These are phyloP conservation scores for Epirrhoe tristata DNA, from an alignment of 2,888 invertebrate genomes.

Conservation along the genomic window DNA sequence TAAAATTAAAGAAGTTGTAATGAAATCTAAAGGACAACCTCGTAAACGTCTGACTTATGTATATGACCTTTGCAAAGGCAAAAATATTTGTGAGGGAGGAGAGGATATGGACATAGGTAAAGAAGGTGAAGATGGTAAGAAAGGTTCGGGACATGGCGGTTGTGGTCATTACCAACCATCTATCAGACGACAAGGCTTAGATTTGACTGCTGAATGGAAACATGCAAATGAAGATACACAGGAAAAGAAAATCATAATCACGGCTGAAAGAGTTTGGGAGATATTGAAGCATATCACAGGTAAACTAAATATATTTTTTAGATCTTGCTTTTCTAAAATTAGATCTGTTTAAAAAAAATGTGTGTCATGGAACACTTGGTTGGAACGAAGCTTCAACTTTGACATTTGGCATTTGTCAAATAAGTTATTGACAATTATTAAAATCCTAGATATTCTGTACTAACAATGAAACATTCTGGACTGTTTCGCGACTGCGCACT, in stretches of 20 bases:
- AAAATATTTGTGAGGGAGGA: conserved; percentile 99
- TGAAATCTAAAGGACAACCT: conserved; percentile 98
- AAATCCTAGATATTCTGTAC: too few species aligned
- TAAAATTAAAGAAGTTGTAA: conserved; percentile 96
- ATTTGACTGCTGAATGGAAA: conserved; percentile 99
- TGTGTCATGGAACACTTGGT: too few species aligned
- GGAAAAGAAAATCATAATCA: conserved; percentile 96
- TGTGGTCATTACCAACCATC: conserved; percentile 99
- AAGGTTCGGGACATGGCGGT: conserved; percentile 93
- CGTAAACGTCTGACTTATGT: conserved; percentile 97
- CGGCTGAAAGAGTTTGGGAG: conserved; percentile 98
- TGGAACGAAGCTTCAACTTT: too few species aligned
- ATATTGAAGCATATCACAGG: conserved; percentile 96
- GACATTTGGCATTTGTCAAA: too few species aligned
- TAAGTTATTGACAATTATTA: too few species aligned
- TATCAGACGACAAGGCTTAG: conserved; percentile 94
- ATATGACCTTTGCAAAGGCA: conserved; percentile 99
- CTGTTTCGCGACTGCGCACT: too few species aligned
- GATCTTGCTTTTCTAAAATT: too few species aligned
- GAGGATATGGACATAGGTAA: conserved; percentile 98
- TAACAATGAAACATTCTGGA: too few species aligned
- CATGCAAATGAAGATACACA: conserved; percentile 99
- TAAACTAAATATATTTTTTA: conserved; percentile 41
- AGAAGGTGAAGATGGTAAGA: conserved; percentile 88
- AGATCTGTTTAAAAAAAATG: too few species aligned